phyloP scores from a whole-genome alignment of 2,113 vertebrate species.

The Rallus limicola region DNA sequence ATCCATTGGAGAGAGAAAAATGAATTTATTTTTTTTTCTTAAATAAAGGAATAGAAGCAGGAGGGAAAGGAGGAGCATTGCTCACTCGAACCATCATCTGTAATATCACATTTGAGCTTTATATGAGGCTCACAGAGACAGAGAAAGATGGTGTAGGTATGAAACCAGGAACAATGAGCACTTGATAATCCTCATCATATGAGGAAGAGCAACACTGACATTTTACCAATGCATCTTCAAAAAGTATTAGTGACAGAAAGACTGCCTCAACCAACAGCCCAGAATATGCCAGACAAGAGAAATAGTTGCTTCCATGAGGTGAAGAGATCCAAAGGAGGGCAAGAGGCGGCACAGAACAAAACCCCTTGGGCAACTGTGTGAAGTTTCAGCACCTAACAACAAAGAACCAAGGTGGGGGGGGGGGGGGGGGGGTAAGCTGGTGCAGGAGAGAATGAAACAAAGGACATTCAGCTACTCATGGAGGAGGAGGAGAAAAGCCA shows the following conservation, averaged over 20 bases:
- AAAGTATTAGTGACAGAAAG: background rate
- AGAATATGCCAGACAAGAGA: background rate
- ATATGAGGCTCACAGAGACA: background rate
- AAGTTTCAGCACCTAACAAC: fast-evolving
- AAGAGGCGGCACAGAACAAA: background rate
- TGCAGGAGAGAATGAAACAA: fast-evolving
- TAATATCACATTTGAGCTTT: background rate
- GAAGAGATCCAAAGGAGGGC: background rate
- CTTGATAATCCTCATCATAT: background rate
- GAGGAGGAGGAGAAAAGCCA: background rate
- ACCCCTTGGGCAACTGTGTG: fast-evolving
- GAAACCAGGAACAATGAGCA: constrained; percentile 4
- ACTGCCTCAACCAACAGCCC: background rate
- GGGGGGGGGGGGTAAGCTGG: background rate
- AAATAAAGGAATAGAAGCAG: background rate
- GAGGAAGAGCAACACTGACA: background rate
- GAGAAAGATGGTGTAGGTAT: background rate
- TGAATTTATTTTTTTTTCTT: too few species aligned
- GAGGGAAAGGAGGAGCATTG: background rate
- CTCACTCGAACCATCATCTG: background rate
- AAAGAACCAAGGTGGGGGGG: background rate
- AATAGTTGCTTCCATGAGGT: fast-evolving
- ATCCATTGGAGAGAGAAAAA: background rate
- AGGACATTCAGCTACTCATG: background rate
- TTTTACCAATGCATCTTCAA: background rate